A percentile compares a stretch with the other conserved stretches of the same genome.
These are phyloP conservation scores for Hirudinaria manillensis DNA, from an alignment of 2,888 invertebrate species.

Conservation along the genomic window DNA sequence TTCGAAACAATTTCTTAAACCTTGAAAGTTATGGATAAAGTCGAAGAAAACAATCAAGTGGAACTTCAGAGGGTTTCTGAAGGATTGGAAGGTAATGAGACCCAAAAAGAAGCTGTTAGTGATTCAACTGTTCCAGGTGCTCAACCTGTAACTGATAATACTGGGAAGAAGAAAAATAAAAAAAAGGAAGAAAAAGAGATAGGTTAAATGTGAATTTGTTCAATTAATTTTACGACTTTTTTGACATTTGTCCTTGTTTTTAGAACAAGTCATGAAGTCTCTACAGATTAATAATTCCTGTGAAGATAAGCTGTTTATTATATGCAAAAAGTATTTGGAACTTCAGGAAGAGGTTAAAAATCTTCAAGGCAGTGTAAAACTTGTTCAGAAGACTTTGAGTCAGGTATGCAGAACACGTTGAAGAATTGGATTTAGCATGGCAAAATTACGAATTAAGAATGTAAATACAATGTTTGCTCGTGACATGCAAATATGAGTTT, in stretches of 20 bases:
- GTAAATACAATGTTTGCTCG: too few relatives aligned
- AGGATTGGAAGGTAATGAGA: too few relatives aligned
- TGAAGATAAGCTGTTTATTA: constrained; percentile 66
- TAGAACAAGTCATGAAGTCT: constrained; percentile 62
- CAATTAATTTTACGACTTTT: not conserved
- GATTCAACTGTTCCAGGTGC: too few relatives aligned
- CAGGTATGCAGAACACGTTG: constrained; percentile 42
- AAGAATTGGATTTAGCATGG: too few relatives aligned
- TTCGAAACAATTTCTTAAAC: too few relatives aligned
- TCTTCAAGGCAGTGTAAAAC: constrained; percentile 50
- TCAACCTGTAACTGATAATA: not conserved
- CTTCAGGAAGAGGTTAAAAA: constrained; percentile 65
- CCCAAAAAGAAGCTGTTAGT: too few relatives aligned
- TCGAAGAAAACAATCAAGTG: too few relatives aligned
- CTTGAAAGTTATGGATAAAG: too few relatives aligned
- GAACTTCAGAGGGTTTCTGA: too few relatives aligned
- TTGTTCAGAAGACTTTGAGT: constrained; percentile 48
- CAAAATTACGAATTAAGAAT: too few relatives aligned
- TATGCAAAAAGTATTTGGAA: constrained; percentile 72
- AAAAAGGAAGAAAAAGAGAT: constrained; percentile 37
- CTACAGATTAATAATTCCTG: constrained; percentile 57
- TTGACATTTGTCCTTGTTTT: not conserved
- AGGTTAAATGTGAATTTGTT: constrained; percentile 31
- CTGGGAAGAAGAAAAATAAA: constrained; percentile 33
- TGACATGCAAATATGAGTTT: too few relatives aligned